Percentiles rank a stretch among this genome's conserved stretches.
phyloP scores from a whole-genome alignment of 2,113 vertebrate species.

The Carassius carassius region DNA sequence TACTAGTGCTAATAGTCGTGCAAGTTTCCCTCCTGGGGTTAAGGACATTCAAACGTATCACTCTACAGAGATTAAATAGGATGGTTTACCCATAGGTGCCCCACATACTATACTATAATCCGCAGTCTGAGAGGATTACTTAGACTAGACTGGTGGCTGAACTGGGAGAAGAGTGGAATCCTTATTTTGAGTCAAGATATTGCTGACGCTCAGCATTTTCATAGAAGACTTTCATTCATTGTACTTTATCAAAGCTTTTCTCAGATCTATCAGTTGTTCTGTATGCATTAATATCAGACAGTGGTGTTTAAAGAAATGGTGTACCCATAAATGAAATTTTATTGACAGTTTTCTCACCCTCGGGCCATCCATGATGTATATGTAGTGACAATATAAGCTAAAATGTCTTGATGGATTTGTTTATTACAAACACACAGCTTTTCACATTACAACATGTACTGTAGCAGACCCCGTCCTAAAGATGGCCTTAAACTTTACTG shows the following conservation, averaged over 20 bases:
- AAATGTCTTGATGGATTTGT: too few species aligned
- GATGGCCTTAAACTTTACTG: too few species aligned
- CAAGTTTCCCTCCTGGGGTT: not conserved
- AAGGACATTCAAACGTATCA: slow-evolving; percentile 1
- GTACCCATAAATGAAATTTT: too few species aligned
- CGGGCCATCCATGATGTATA: too few species aligned
- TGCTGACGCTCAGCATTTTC: not conserved
- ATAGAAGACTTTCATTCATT: not conserved
- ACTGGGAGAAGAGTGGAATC: slow-evolving; percentile 3
- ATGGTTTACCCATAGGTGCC: slow-evolving; percentile 12
- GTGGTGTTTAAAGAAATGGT: not conserved
- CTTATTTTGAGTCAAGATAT: not conserved
- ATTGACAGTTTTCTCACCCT: too few species aligned
- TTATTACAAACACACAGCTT: too few species aligned
- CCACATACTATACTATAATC: slow-evolving; percentile 20
- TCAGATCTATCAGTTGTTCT: not conserved
- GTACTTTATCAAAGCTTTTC: not conserved
- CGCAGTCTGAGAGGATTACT: slow-evolving; percentile 5
- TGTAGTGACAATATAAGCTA: too few species aligned
- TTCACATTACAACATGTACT: too few species aligned
- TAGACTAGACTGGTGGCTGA: not conserved
- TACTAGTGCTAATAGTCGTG: not conserved
- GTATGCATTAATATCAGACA: not conserved
- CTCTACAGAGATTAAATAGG: not conserved
- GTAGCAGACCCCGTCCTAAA: too few species aligned